Conservation (phyloP, 1,140 invertebrate genomes). For the Drosophila sproati region DNA sequence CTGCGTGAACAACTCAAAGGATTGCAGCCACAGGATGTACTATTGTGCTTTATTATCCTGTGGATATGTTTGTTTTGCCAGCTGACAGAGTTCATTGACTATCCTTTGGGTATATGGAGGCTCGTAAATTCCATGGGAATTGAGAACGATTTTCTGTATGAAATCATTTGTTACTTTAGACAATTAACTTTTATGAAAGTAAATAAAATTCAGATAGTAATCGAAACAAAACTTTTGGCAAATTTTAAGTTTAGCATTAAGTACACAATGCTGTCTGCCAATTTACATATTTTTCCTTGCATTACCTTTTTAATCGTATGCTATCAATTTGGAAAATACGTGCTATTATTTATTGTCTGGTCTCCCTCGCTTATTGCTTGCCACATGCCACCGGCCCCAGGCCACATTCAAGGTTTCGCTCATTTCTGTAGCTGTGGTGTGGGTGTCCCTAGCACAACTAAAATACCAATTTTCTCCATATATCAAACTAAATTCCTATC, state of each 20-base stretch:
- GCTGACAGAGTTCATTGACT: conserved; percentile 43
- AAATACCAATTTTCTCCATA: conserved; percentile 22
- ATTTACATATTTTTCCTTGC: not conserved
- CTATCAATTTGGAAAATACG: conserved; percentile 5
- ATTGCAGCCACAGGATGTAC: conserved; percentile 5
- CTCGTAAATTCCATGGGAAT: not conserved
- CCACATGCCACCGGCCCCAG: not conserved
- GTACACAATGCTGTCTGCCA: not conserved
- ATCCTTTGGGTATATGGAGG: conserved; percentile 12
- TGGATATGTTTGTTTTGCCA: conserved; percentile 23
- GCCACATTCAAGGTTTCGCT: conserved; percentile 8
- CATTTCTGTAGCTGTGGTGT: not conserved
- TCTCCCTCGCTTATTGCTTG: not conserved
- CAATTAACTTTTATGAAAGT: no score
- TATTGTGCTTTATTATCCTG: conserved; percentile 14
- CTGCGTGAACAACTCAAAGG: conserved; percentile 9
- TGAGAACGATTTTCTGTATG: not conserved
- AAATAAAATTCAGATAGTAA: not conserved
- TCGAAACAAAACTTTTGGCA: not conserved
- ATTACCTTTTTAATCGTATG: not conserved
- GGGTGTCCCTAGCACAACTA: conserved; percentile 18
- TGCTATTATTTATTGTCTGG: conserved; percentile 21
- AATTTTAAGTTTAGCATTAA: not conserved
- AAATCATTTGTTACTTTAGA: not conserved
- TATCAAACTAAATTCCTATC: conserved; percentile 26